Evolutionary conservation across 1,140 invertebrate species (phyloP), one percentile per base, ranked within the genome.

Genomic region (Drosophila pandora): DNA sequence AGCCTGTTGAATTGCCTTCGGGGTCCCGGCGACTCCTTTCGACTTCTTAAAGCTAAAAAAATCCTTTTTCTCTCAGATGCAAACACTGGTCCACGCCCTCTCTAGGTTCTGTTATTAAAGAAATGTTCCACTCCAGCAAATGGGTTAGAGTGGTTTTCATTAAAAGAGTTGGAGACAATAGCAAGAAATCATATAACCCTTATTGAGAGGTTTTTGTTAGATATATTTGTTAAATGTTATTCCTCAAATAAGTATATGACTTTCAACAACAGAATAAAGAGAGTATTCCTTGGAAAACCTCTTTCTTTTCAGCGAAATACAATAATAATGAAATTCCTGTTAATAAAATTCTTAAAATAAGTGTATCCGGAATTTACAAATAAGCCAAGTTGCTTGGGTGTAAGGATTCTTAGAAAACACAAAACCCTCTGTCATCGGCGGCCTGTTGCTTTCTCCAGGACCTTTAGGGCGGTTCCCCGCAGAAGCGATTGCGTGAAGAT

Each of bases 1-100:
- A 39, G 68, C 69, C 68, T 72, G 68, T 73, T 54, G 70, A 62
- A 73, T 71, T 8, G 57, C 58, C 57, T 4, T 9, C 17, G 49
- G 48, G 30, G 34, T 12, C 41, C n/a, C 6, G 6, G 39, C n/a
- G n/a, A n/a, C 6, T 41, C 13, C 39, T 41, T 13, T 17, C 4
- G 30, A 8, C 12, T 52, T 17, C 37, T 56, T 56, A 48, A 69
- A 25, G 63, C 12, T 49, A 25, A 60, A 21, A 41, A 41, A 32
- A 28, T 28, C 25, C 25, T 28, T 28, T 37, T n/a, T 37, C 9
- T 58, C 58, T 48, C 34, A 32, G 65, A 4, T 47, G n/a, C 17
- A 22, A 30, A 21, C 34, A 8, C 52, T 45, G 62, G 48, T 6
- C 13, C 21, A 23, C 10, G 7, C 1, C 13, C 25, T 25, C 5